Base-by-base conservation (phyloP, 2,797 vertebrate species). In the Astyanax mexicanus region DNA sequence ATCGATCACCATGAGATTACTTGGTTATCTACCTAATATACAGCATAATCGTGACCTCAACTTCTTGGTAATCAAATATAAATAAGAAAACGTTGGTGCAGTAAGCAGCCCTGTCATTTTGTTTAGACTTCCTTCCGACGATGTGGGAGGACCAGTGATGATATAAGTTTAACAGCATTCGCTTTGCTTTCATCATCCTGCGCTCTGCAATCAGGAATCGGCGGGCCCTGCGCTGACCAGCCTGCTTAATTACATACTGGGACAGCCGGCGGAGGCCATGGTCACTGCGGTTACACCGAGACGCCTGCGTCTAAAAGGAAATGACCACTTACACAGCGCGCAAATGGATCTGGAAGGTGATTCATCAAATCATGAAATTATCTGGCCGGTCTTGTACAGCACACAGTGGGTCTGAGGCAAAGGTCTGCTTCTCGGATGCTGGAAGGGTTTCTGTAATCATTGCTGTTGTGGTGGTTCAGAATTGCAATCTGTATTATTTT, bases 131-230 rank as follows among this genome's bases (percentile, higher is more conserved):
- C 49, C 73, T 61, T 69, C 61, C 40, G 76, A 35, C 23, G 47
- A 27, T 37, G 55, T 74, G 40, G 38, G 44, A 42, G 70, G 70
- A 5, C 21, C 54, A 49, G 35, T 27, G 12, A 49, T 73, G 62
- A 73, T 45, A 25, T 61, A 58, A 25, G 69, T 65, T 40, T 11
- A 52, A 51, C 17, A n/a, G 42, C 23, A 25, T 42, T 40, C 72
- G 49, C 40, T 57, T 10, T 37, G 21, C 35, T 57, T 76, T 68
- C 64, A 71, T 74, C 66, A 19, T 51, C 47, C 52, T 38, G 45
- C 44, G 29, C 62, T 72, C 47, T 42, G 27, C 79, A 80, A 80
- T 80, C 79, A 77, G 73, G 74, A 80, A 76, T 55, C 58, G 68
- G 52, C 57, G 45, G 65, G 66, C 66, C 69, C 61, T 21, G 60